Base-by-base conservation (phyloP, 1,140 invertebrate genomes). In the Macrotrachela quadricornifera region DNA sequence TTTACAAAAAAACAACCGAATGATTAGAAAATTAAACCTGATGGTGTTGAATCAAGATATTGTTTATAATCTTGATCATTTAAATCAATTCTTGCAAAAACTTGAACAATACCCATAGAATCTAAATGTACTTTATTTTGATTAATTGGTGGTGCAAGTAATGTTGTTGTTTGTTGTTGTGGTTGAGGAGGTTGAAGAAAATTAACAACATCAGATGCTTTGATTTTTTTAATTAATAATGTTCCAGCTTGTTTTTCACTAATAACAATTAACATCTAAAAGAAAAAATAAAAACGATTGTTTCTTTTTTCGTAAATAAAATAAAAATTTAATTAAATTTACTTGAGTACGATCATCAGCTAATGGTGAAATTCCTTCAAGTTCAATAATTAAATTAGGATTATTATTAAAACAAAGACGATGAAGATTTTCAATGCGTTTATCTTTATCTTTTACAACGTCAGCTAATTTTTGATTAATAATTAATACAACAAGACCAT, bases 1-100 rank as follows among this genome's bases (percentile, higher is more conserved):
- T n/a, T n/a, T n/a, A n/a, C n/a, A n/a, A n/a, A n/a, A n/a, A n/a
- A n/a, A n/a, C n/a, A n/a, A n/a, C n/a, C n/a, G n/a, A n/a, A n/a
- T n/a, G n/a, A n/a, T n/a, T n/a, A n/a, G n/a, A n/a, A n/a, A n/a
- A n/a, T n/a, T n/a, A n/a, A 61, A 78, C 81, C 80, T 60, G 78
- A 76, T 13, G 86, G 87, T 9, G 86, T 80, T 63, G 79, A 81
- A 54, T 85, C 83, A 42, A 92, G 66, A 71, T 94, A 94, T 58
- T 85, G 80, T 57, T 85, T 80, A 0, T 91, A 60, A 62, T 85
- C 81, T 55, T 73, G 70, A 14, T 58, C 46, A 15, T 59, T 59
- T 42, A 69, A 61, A 1, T 59, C 63, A 39, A 62, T 58, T 54
- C 67, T 65, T 8, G 69, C 63, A 49, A 63, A 59, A 15, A 72